Percentiles rank a stretch among this genome's conserved stretches.
Conservation (phyloP, 2,797 vertebrate species). For the Siniperca scherzeri region DNA sequence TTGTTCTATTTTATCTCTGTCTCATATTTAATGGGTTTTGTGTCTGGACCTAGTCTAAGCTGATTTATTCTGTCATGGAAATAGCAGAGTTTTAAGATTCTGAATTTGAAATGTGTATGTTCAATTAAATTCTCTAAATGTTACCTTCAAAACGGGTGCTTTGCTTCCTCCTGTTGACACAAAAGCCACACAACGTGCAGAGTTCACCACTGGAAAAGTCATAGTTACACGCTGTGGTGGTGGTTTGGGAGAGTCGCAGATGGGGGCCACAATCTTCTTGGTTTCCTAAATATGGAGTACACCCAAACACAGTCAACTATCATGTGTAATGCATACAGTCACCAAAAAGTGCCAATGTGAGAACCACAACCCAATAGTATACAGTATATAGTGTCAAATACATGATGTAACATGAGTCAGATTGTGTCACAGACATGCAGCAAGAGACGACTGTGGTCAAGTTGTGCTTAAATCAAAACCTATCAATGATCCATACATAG, state of each 20-base stretch:
- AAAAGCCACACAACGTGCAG: constrained; percentile 90
- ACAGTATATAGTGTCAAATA: constrained; percentile 14
- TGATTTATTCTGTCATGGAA: constrained; percentile 9
- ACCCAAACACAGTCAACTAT: constrained; percentile 40
- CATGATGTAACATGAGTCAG: background rate
- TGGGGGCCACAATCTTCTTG: constrained; percentile 89
- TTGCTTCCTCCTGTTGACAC: constrained; percentile 94
- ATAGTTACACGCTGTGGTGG: constrained; percentile 92
- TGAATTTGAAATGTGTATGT: background rate
- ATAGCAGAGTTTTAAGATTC: background rate
- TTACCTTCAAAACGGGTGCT: constrained; percentile 91
- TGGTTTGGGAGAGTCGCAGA: constrained; percentile 94
- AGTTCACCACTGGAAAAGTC: constrained; percentile 92
- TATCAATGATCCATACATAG: constrained; percentile 34
- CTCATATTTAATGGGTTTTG: background rate
- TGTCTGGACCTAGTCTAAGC: background rate
- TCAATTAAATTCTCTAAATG: background rate
- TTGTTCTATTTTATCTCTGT: background rate
- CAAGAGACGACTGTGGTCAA: background rate
- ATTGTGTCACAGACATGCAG: constrained; percentile 9
- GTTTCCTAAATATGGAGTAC: constrained; percentile 84
- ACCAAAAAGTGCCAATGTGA: constrained; percentile 12
- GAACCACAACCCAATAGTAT: constrained; percentile 30
- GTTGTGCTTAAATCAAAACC: constrained; percentile 12
- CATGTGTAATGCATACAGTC: constrained; percentile 17